These are phyloP conservation scores for Rousettus leschenaultii DNA, from an alignment of 2,113 vertebrate genomes.

Conservation along the genomic window DNA sequence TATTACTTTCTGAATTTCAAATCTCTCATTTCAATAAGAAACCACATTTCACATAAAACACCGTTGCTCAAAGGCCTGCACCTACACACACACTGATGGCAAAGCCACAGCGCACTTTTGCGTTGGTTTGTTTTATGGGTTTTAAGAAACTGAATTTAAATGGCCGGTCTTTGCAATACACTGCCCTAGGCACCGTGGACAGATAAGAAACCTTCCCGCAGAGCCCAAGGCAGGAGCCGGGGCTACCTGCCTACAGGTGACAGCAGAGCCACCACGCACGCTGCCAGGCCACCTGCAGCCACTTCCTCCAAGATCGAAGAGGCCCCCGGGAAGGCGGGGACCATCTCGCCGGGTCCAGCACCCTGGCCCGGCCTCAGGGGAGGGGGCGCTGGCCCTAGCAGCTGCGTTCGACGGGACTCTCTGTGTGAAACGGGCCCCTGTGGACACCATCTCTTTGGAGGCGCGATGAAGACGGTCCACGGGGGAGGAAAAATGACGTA, in stretches of 20 bases:
- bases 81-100: neutral
- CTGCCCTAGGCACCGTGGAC: neutral
- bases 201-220: neutral
- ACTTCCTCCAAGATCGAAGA: neutral
- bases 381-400: too few species aligned
- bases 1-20: neutral
- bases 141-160: neutral
- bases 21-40: neutral
- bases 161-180: neutral
- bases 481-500: too few species aligned
- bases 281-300: neutral
- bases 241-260: neutral
- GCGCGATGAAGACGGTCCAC: accelerated
- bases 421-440: neutral
- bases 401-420: neutral
- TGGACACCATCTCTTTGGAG: neutral
- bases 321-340: accelerated
- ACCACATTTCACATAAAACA: neutral
- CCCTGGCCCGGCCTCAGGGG: neutral
- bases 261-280: too few species aligned
- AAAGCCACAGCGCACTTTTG: neutral
- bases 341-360: accelerated
- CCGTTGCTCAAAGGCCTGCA: neutral
- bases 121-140: neutral
- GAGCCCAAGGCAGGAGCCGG: neutral